phyloP scores from a whole-genome alignment of 2,888 invertebrate species.

The Suillia variegata region DNA sequence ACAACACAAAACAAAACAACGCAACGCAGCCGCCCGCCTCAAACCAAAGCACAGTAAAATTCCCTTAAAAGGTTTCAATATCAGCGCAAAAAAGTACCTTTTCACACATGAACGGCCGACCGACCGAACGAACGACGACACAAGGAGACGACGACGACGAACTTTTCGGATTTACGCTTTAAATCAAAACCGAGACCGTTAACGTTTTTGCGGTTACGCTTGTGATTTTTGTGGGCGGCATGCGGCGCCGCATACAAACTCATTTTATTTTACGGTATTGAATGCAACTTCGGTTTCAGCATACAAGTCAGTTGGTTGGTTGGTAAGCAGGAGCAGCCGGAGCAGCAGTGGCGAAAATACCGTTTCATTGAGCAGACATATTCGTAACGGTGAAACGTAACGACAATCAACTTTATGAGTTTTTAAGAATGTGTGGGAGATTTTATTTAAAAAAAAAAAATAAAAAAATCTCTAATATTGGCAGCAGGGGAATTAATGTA shows the following conservation, averaged over 20 bases:
- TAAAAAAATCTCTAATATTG: no score
- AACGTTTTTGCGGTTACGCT: constrained; percentile 52
- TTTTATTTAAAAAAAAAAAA: no score
- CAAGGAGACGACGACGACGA: not conserved
- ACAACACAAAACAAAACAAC: not conserved
- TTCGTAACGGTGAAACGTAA: not conserved
- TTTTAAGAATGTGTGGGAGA: constrained; percentile 20
- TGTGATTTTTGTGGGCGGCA: constrained; percentile 31
- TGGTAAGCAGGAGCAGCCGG: constrained; percentile 17
- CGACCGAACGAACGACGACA: constrained; percentile 1
- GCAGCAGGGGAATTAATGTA: no score
- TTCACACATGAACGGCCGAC: constrained; percentile 47
- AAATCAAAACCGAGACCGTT: constrained; percentile 47
- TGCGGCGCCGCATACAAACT: constrained; percentile 25
- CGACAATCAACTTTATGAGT: constrained; percentile 29
- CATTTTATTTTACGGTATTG: constrained; percentile 53
- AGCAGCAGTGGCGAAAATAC: constrained; percentile 7
- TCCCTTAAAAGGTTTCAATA: constrained; percentile 20
- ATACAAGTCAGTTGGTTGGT: constrained; percentile 13
- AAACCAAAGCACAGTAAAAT: not conserved
- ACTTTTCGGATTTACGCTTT: constrained; percentile 29
- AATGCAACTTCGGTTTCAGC: constrained; percentile 31
- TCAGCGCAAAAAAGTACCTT: constrained; percentile 43
- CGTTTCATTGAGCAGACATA: constrained; percentile 7
- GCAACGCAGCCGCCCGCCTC: not conserved